Conservation (phyloP, 2,888 invertebrate genomes). For the Cynaeus angustus region DNA sequence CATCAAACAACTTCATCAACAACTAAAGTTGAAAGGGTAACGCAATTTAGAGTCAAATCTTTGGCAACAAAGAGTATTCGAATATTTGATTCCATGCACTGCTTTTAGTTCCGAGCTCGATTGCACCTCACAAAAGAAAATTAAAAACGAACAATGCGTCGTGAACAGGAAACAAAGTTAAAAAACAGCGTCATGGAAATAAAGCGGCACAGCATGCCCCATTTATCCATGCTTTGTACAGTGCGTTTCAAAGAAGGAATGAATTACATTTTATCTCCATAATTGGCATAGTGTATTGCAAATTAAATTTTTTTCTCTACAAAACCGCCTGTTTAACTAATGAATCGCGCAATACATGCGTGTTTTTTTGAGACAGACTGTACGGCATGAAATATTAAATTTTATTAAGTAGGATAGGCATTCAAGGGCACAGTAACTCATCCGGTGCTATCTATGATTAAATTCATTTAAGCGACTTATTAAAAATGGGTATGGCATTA, state of each 20-base stretch:
- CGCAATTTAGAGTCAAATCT: not conserved
- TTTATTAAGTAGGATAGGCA: conserved; percentile 36
- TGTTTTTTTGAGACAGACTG: conserved; percentile 8
- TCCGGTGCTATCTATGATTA: conserved; percentile 34
- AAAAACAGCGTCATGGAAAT: not conserved
- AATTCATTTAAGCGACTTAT: conserved; percentile 35
- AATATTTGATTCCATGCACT: not conserved
- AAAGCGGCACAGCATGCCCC: not conserved
- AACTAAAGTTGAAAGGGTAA: too few species aligned
- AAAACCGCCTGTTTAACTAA: conserved; percentile 4
- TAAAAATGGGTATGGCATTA: conserved; percentile 35
- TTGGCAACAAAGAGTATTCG: conserved; percentile 1
- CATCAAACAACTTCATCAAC: too few species aligned
- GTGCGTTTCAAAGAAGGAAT: conserved; percentile 18
- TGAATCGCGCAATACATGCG: conserved; percentile 3
- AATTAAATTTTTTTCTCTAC: conserved; percentile 4
- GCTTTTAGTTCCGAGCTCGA: conserved; percentile 1
- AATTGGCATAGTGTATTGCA: conserved; percentile 19
- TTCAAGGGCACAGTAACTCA: conserved; percentile 39
- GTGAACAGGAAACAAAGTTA: conserved; percentile 1
- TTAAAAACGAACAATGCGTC: conserved; percentile 7
- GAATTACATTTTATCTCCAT: conserved; percentile 25
- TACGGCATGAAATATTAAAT: conserved; percentile 11
- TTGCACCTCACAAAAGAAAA: conserved; percentile 6
- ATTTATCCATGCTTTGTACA: conserved; percentile 17